Base-by-base conservation (phyloP, 2,888 invertebrate genomes). In the Perithous albicinctus region DNA sequence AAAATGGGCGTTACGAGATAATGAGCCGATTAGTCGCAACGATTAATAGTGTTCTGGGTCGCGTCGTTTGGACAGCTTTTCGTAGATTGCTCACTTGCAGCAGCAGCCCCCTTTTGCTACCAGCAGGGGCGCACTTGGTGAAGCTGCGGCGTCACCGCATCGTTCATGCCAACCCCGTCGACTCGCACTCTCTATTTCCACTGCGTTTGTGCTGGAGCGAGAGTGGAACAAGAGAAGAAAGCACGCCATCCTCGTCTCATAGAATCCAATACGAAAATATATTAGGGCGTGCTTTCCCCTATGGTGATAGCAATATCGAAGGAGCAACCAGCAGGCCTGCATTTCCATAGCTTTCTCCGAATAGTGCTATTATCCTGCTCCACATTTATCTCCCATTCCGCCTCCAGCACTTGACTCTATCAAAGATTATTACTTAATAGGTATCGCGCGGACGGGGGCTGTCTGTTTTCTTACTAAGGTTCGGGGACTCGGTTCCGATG, bases 11-110 rank as follows among this genome's bases (percentile, higher is more conserved):
- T 67, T 59, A 35, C 72, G 43, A 51, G 63, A 64, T 67, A 70
- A 79, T 79, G 73, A 64, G 46, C 56, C 64, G 54, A 83, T 82
- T 80, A 64, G 59, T 46, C 18, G 64, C n/a, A n/a, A 66, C 70
- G 80, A 83, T 78, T 38, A 80, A 43, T 56, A 77, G 83, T 77
- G 80, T 78, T 84, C 84, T 84, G 84, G 83, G 77, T 83, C 64
- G 35, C 64, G 61, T 84, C 83, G 73, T 46, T 56, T n/a, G 48
- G 41, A 0, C 70, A 61, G 64, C 46, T 64, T 10, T 48, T 18
- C 32, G 54, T 38, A n/a, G n/a, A n/a, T n/a, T n/a, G n/a, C n/a
- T n/a, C n/a, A n/a, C n/a, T n/a, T 54, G 64, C 48, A 38, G 6
- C 10, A 48, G 12, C 26, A 48, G 72, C 56, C 75, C 75, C 64